phyloP scores from a whole-genome alignment of 2,888 invertebrate genomes.

The Trachelus tabidus region DNA sequence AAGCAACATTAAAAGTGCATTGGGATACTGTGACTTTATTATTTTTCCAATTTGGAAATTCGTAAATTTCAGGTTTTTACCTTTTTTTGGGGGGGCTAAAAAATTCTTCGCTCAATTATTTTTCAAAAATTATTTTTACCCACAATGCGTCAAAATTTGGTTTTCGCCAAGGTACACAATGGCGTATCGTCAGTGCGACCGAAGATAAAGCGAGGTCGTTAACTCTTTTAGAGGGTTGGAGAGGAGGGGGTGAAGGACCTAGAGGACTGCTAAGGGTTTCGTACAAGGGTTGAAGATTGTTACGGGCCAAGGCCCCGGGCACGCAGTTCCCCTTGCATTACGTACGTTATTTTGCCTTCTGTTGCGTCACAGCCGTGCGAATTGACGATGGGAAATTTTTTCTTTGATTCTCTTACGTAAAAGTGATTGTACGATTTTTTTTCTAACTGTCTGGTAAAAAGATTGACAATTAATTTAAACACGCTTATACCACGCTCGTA shows the following conservation, averaged over 20 bases:
- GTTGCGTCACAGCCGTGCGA: background rate
- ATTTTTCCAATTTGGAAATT: too few relatives aligned
- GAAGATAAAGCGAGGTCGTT: slow-evolving; percentile 47
- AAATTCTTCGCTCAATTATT: background rate
- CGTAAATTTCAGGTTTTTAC: too few relatives aligned
- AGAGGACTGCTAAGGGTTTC: slow-evolving; percentile 29
- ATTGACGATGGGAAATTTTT: background rate
- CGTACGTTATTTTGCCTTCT: background rate
- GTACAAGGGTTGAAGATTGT: slow-evolving; percentile 45
- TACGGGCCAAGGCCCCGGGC: slow-evolving; percentile 20
- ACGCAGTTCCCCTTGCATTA: background rate
- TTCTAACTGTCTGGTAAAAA: background rate
- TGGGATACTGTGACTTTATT: background rate
- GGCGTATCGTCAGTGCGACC: background rate
- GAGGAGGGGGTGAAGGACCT: slow-evolving; percentile 6
- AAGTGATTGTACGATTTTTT: background rate
- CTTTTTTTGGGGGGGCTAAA: too few relatives aligned
- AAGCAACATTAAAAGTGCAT: background rate
- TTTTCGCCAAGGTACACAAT: background rate
- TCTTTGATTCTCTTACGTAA: background rate
- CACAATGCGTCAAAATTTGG: background rate
- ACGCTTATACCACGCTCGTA: background rate
- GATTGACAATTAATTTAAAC: background rate
- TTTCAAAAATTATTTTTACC: background rate
- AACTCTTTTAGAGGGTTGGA: slow-evolving; percentile 39